phyloP scores from a whole-genome alignment of 2,888 invertebrate species.

The Serripes groenlandicus region DNA sequence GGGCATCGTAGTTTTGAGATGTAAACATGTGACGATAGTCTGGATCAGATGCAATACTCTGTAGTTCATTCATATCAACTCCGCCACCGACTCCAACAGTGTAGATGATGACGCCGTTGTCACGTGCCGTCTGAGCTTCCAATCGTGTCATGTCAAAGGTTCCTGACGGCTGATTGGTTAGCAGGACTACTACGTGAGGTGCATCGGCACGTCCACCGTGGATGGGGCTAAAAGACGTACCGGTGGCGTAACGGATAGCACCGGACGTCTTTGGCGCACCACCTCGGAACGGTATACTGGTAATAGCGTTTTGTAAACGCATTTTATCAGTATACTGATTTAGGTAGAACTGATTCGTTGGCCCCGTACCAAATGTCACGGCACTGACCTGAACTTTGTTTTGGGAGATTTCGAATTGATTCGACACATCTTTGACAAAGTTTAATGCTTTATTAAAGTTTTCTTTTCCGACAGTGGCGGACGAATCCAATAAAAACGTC shows the following conservation, averaged over 20 bases:
- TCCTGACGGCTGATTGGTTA: constrained; percentile 74
- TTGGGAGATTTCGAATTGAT: constrained; percentile 73
- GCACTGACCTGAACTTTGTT: constrained; percentile 74
- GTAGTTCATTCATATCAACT: constrained; percentile 71
- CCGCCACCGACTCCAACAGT: constrained; percentile 72
- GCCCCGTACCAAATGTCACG: constrained; percentile 73
- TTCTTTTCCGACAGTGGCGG: constrained; percentile 72
- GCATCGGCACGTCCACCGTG: constrained; percentile 74
- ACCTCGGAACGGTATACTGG: constrained; percentile 71
- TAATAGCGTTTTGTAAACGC: constrained; percentile 69
- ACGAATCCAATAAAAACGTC: constrained; percentile 77
- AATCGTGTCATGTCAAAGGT: constrained; percentile 72
- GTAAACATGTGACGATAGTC: constrained; percentile 68
- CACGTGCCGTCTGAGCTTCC: constrained; percentile 73
- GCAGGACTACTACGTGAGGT: constrained; percentile 72
- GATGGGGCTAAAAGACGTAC: constrained; percentile 75
- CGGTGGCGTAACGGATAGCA: constrained; percentile 75
- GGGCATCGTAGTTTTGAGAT: constrained; percentile 70
- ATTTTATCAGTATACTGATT: constrained; percentile 69
- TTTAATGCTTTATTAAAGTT: constrained; percentile 76
- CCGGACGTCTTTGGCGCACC: constrained; percentile 72
- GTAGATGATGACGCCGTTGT: constrained; percentile 72
- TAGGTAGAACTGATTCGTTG: constrained; percentile 76
- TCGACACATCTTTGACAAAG: constrained; percentile 75
- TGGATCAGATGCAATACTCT: constrained; percentile 74